Base-by-base conservation (phyloP, 1,140 invertebrate genomes). In the Eubasilissa regina region DNA sequence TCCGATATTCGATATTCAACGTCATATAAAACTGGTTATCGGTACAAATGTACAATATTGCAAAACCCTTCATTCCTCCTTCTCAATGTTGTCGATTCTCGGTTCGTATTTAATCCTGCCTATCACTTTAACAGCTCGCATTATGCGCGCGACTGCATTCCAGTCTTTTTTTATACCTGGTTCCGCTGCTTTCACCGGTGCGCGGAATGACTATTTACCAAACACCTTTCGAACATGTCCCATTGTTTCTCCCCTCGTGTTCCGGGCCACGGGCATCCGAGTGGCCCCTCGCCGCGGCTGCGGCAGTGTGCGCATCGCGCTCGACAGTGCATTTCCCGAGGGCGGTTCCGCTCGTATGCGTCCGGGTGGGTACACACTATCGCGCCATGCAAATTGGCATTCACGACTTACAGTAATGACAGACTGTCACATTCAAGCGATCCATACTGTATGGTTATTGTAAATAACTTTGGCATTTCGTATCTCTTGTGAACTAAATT, bases 141-240 rank as follows among this genome's bases (percentile, higher is more conserved):
- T 19, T 58, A 58, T 15, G 55, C 17, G 35, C 8, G 60, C 19
- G 35, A 64, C 25, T 1, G 60, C 44, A 17, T 68, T 45, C n/a
- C 11, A 68, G 45, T 45, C 12, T 1, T 44, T 68, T 68, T 47
- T n/a, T 45, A 48, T 68, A 68, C 43, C 44, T 68, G 64, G 44
- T 10, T 47, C 9, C 21, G 45, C n/a, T 45, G 45, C 44, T 68
- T 68, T 68, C 64, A 19, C n/a, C 44, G 15, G 43, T 35, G 25
- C 10, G 60, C 25, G 60, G 60, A 64, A 68, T 68, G 44, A 47
- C 44, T 68, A 47, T 68, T 68, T 47, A 68, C 43, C 44, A 21
- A 68, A 45, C n/a, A 45, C 64, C 64, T 21, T 68, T 68, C 45
- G 15, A 9, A 48, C 43, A 13, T 47, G 43, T 44, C 44, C n/a